These are phyloP conservation scores for Esox lucius DNA, from an alignment of 2,797 vertebrate species.

Conservation along the genomic window DNA sequence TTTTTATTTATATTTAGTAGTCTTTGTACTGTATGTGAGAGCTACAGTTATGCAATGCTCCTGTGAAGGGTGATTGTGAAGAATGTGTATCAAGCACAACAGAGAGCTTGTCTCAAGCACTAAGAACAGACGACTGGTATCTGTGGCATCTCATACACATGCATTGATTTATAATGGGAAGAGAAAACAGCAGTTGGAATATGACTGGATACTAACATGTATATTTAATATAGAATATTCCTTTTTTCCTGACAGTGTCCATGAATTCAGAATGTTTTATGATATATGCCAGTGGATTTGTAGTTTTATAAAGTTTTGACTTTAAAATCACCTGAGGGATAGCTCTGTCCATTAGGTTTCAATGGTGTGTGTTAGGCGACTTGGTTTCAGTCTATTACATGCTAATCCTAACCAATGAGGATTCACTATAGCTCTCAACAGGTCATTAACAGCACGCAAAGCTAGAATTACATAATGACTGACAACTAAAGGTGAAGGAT, in stretches of 20 bases:
- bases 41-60: constrained; percentile 42
- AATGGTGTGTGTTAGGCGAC: constrained; percentile 47
- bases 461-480: constrained; percentile 43
- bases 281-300: constrained; percentile 50
- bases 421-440: constrained; percentile 41
- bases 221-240: constrained; percentile 56
- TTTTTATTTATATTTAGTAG: constrained; percentile 52
- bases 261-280: constrained; percentile 43
- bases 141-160: constrained; percentile 48
- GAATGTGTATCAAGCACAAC: constrained; percentile 55
- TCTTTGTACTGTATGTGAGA: constrained; percentile 46
- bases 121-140: constrained; percentile 53
- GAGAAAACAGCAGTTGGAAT: constrained; percentile 50
- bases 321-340: constrained; percentile 41
- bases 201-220: constrained; percentile 57
- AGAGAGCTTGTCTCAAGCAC: constrained; percentile 48
- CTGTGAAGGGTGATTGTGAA: constrained; percentile 53
- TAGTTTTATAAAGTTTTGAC: neutral
- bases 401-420: constrained; percentile 51
- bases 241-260: constrained; percentile 55
- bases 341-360: constrained; percentile 23
- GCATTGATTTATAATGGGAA: constrained; percentile 64
- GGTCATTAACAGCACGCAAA: constrained; percentile 55
- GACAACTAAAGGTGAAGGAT: constrained; percentile 51
- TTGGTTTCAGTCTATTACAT: neutral